Percentiles rank a stretch among this genome's conserved stretches.
These are phyloP conservation scores for Catonia carolina DNA, from an alignment of 2,888 invertebrate genomes.

Conservation along the genomic window DNA sequence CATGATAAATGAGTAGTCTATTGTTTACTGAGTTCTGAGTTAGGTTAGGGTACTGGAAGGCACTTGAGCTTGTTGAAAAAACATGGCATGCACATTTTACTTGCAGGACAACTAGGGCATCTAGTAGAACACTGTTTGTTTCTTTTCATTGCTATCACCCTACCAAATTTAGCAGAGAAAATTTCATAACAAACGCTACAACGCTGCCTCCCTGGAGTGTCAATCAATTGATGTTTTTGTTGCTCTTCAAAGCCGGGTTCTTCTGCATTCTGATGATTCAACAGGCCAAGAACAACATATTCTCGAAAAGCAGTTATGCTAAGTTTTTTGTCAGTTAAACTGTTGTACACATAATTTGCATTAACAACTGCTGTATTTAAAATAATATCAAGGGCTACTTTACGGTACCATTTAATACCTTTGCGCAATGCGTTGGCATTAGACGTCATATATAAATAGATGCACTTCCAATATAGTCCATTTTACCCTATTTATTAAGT, in stretches of 20 bases:
- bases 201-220: neutral
- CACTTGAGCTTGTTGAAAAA: neutral
- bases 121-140: no score
- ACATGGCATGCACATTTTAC: neutral
- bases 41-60: neutral
- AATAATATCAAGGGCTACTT: constrained; percentile 13
- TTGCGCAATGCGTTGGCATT: constrained; percentile 8
- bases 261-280: neutral
- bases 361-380: constrained; percentile 10
- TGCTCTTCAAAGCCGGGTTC: neutral
- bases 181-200: neutral
- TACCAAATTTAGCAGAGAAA: neutral
- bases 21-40: no score
- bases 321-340: constrained; percentile 1
- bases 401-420: no score
- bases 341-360: constrained; percentile 8
- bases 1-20: no score
- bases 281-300: neutral
- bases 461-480: no score
- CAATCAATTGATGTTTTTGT: neutral
- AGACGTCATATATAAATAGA: no score
- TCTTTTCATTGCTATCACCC: neutral
- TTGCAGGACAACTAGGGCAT: neutral
- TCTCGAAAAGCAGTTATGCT: constrained; percentile 10
- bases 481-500: no score